These are phyloP conservation scores for Drosophila kanapiae DNA, from an alignment of 1,140 invertebrate genomes.

Conservation along the genomic window DNA sequence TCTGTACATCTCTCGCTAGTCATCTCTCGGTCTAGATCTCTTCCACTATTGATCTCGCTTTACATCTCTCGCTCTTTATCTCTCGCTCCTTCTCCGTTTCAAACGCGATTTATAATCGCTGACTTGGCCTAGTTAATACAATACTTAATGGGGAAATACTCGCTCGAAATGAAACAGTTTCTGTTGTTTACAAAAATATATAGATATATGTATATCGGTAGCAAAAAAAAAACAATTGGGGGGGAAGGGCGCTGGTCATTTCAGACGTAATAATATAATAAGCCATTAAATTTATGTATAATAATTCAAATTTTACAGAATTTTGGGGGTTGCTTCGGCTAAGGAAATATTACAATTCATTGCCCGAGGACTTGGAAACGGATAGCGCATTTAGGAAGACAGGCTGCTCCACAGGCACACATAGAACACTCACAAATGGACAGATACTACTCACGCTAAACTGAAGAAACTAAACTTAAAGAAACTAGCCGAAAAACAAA, in stretches of 20 bases:
- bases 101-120: conserved; percentile 37
- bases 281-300: conserved; percentile 16
- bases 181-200: conserved; percentile 36
- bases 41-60: too few species aligned
- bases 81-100: conserved; percentile 14
- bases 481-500: conserved; percentile 41
- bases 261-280: conserved; percentile 33
- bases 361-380: neutral
- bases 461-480: conserved; percentile 32
- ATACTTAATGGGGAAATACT: conserved; percentile 40
- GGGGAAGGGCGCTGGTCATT: neutral
- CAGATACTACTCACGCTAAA: conserved; percentile 45
- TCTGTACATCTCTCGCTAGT: too few species aligned
- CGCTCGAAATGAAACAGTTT: conserved; percentile 40
- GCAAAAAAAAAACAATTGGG: neutral
- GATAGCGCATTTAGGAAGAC: conserved; percentile 6
- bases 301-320: conserved; percentile 25
- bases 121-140: conserved; percentile 49
- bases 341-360: conserved; percentile 40
- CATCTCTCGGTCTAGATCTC: too few species aligned
- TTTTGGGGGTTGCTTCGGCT: conserved; percentile 2
- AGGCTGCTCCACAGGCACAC: conserved; percentile 27
- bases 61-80: neutral
- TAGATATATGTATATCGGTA: conserved; percentile 14
- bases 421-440: conserved; percentile 27